These are phyloP conservation scores for Caracal caracal DNA, from an alignment of 2,113 vertebrate species.

Conservation along the genomic window DNA sequence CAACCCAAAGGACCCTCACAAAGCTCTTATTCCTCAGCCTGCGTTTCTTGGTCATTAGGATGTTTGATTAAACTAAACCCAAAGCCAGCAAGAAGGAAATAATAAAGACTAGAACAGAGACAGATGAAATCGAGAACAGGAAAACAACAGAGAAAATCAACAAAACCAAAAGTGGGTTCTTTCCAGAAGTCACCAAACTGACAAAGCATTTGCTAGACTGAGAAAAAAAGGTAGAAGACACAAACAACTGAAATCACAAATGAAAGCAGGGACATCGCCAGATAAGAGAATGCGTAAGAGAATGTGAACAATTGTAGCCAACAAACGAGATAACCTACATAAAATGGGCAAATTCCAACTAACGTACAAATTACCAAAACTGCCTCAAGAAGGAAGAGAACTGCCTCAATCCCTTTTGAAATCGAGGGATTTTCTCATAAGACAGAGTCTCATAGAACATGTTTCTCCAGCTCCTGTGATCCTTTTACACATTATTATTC, in stretches of 20 bases:
- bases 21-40: background rate
- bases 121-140: background rate
- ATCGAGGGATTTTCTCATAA: background rate
- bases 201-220: background rate
- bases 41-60: background rate
- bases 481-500: background rate
- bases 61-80: background rate
- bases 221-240: background rate
- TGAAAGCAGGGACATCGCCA: background rate
- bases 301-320: background rate
- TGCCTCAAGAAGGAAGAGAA: background rate
- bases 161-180: constrained; percentile 8
- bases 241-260: constrained; percentile 4
- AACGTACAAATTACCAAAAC: background rate
- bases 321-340: background rate
- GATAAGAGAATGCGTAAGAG: background rate
- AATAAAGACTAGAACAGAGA: background rate
- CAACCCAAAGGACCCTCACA: background rate
- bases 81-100: constrained; percentile 4
- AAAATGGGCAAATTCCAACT: background rate
- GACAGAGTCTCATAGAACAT: background rate
- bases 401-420: too few relatives aligned
- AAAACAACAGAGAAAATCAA: background rate
- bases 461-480: background rate
- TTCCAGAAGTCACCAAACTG: background rate